Conservation (phyloP, 2,888 invertebrate species). For the Polyommatus iphigenia region DNA sequence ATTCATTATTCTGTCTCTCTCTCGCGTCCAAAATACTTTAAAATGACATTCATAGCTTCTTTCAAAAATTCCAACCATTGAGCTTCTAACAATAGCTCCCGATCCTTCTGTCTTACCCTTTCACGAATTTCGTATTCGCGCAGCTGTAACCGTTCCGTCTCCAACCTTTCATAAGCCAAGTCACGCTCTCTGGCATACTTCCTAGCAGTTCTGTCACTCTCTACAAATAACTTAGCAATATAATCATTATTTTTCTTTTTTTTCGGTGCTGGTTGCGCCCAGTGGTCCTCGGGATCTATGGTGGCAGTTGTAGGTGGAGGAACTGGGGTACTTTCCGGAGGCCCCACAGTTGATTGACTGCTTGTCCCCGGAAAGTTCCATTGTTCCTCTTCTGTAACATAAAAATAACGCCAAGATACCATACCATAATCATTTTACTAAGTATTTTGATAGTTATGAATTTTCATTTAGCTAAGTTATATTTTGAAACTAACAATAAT, state of each 20-base stretch:
- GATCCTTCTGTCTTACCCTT: background rate
- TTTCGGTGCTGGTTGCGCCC: conserved; percentile 27
- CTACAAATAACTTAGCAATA: conserved; percentile 34
- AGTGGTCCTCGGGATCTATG: conserved; percentile 15
- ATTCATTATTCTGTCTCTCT: background rate
- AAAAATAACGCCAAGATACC: background rate
- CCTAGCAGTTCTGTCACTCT: conserved; percentile 28
- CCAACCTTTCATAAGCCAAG: conserved; percentile 17
- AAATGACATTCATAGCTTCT: background rate
- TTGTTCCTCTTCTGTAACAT: too few relatives aligned
- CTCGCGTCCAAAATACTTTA: background rate
- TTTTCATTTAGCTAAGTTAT: too few relatives aligned
- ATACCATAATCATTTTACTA: background rate
- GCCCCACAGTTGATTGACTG: too few relatives aligned
- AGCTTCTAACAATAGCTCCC: background rate
- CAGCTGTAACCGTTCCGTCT: background rate
- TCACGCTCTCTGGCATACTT: conserved; percentile 30
- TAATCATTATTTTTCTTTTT: conserved; percentile 34
- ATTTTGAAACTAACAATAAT: too few relatives aligned
- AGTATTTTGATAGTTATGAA: background rate
- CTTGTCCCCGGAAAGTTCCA: too few relatives aligned
- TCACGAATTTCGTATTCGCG: background rate
- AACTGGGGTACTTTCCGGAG: conserved; percentile 24
- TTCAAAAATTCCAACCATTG: conserved; percentile 11
- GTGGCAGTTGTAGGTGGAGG: conserved; percentile 7